Evolutionary conservation across 1,140 invertebrate genomes (phyloP), one percentile per base, ranked within the genome.

Genomic region (Trichonephila clavipes): DNA sequence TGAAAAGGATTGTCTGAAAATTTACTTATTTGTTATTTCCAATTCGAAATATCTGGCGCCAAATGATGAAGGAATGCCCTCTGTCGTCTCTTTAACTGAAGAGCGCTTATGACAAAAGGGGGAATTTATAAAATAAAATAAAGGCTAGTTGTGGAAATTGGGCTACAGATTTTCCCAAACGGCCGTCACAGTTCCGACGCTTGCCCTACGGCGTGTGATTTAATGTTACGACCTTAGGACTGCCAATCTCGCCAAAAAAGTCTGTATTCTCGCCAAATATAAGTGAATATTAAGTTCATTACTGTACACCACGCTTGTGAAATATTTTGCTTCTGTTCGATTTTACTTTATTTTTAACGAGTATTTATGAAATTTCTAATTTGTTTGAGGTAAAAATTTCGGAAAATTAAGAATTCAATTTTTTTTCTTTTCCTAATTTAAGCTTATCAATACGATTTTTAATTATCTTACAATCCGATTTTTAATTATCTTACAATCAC

Each of bases 121-220:
- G 87, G 61, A 51, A 91, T 91, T 91, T 91, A 83, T 83, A 66
- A 91, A 91, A 91, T 91, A 91, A 83, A 91, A 83, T 91, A 64
- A 62, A 64, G 77, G 59, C 61, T 83, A 16, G 72, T 81, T 34
- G 72, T 81, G 59, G 81, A 83, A 91, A 91, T 85, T 91, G 90
- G n/a, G 81, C 61, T 83, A 44, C 77, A 91, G 90, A 91, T 91
- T 91, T 91, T 91, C 61, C 81, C 81, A 91, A 91, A 91, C 90
- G 90, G 77, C 34, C 81, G 19, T 21, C 69, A 64, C 90, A 59
- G 64, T 83, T 21, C n/a, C 59, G 81, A 64, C 77, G 51, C 72
- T 62, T 24, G 59, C 88, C 90, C 72, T 83, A 34, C 28, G 90
- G 90, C 90, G 18, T 21, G 58, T 24, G n/a, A 91, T 91, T 83